Percentiles rank a stretch among this genome's conserved stretches.
Evolutionary conservation across 2,113 vertebrate species (phyloP).

Genomic region (Mustelus asterias): DNA sequence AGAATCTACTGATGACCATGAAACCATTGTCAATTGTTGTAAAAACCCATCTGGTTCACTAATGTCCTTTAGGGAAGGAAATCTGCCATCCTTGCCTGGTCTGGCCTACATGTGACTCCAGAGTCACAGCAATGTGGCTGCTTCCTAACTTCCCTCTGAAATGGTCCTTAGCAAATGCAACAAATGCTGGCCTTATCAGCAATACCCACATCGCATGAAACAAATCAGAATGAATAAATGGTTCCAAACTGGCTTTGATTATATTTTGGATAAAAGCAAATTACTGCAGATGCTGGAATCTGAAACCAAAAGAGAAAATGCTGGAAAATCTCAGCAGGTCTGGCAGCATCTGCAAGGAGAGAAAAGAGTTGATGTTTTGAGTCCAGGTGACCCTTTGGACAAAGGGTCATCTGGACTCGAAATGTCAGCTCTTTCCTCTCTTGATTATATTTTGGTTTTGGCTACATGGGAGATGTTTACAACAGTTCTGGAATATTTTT

Average conservation of each 20-base stretch:
- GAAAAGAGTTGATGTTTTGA: too few relatives aligned
- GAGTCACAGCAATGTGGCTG: not conserved
- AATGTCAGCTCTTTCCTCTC: too few relatives aligned
- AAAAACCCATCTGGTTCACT: not conserved
- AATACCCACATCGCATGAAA: not conserved
- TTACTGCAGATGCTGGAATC: too few relatives aligned
- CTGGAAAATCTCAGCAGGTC: too few relatives aligned
- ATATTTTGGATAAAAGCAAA: not conserved
- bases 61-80: not conserved
- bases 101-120: not conserved
- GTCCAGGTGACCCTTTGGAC: too few relatives aligned
- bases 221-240: not conserved
- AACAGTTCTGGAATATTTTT: not conserved
- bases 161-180: not conserved
- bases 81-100: not conserved
- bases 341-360: too few relatives aligned
- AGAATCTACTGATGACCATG: too few relatives aligned
- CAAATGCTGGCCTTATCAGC: not conserved
- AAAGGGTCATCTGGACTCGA: too few relatives aligned
- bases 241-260: not conserved
- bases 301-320: too few relatives aligned
- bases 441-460: not conserved
- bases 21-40: not conserved
- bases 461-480: not conserved
- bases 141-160: not conserved